These are phyloP conservation scores for Aurelia sp. DNA, from an alignment of 30 jellyfish, hydroid and myxozoan species.

Conservation along the genomic window DNA sequence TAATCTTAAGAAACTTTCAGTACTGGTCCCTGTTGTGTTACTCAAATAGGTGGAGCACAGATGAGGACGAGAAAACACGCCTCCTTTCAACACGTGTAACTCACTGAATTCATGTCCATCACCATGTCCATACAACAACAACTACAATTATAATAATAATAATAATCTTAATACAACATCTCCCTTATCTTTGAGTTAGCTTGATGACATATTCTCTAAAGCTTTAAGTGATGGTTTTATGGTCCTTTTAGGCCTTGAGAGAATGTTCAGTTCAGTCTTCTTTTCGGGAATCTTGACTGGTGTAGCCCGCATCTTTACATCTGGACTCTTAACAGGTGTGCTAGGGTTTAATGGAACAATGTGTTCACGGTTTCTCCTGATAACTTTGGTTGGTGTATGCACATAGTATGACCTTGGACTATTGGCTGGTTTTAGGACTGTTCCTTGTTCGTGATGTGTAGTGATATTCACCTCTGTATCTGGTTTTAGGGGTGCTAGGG, in stretches of 20 bases:
- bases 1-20: too few relatives aligned
- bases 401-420: constrained; percentile 53
- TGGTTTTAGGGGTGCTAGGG: constrained; percentile 28
- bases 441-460: constrained; percentile 33
- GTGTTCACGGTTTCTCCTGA: constrained; percentile 54
- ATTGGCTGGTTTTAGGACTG: constrained; percentile 32
- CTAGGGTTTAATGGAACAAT: constrained; percentile 41
- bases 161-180: too few relatives aligned
- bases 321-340: constrained; percentile 30
- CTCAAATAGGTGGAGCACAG: too few relatives aligned
- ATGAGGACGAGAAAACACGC: too few relatives aligned
- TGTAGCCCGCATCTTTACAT: constrained; percentile 10
- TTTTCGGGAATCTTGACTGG: constrained; percentile 17
- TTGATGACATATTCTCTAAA: too few relatives aligned
- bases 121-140: too few relatives aligned
- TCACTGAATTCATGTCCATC: too few relatives aligned
- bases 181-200: too few relatives aligned
- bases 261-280: constrained; percentile 51
- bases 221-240: too few relatives aligned
- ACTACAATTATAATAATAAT: too few relatives aligned
- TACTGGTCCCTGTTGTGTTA: too few relatives aligned
- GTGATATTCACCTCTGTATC: constrained; percentile 45
- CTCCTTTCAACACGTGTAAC: too few relatives aligned
- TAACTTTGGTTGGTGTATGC: constrained; percentile 46
- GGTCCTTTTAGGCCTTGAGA: constrained; percentile 24